phyloP scores from a whole-genome alignment of 2,113 vertebrate genomes.

The Dascyllus trimaculatus region DNA sequence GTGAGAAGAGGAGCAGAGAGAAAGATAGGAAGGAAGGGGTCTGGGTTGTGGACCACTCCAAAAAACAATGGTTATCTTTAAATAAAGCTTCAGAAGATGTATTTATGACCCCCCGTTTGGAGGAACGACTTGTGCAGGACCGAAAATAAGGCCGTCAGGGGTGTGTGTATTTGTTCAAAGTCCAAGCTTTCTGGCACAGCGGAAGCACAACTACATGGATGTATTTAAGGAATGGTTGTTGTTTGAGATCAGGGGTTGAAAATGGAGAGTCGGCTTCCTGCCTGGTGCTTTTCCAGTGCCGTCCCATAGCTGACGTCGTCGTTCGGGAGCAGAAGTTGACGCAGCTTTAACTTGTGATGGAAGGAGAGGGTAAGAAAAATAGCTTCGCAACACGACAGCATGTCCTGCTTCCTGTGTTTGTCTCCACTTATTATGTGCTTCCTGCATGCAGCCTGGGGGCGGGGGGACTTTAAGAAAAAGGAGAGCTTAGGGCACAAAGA shows the following conservation, averaged over 20 bases:
- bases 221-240: conserved; percentile 46
- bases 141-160: conserved; percentile 19
- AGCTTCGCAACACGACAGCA: conserved; percentile 73
- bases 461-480: conserved; percentile 48
- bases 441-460: conserved; percentile 66
- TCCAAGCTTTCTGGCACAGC: conserved; percentile 35
- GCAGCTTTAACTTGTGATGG: conserved; percentile 47
- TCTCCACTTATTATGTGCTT: conserved; percentile 83
- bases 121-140: conserved; percentile 13
- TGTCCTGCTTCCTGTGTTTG: conserved; percentile 88
- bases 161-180: conserved; percentile 45
- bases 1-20: conserved; percentile 60
- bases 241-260: conserved; percentile 4
- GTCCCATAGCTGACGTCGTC: conserved; percentile 24
- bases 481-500: background rate
- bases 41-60: conserved; percentile 32
- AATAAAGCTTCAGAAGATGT: conserved; percentile 71
- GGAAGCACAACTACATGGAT: conserved; percentile 11
- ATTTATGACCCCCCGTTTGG: conserved; percentile 56
- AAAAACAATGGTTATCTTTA: conserved; percentile 74
- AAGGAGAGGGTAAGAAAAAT: conserved; percentile 75
- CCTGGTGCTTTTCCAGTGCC: conserved; percentile 1
- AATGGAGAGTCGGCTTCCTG: conserved; percentile 45
- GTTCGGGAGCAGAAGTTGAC: conserved; percentile 6
- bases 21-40: conserved; percentile 76